Conservation (phyloP, 2,113 vertebrate genomes). For the Sisor rabdophorus region DNA sequence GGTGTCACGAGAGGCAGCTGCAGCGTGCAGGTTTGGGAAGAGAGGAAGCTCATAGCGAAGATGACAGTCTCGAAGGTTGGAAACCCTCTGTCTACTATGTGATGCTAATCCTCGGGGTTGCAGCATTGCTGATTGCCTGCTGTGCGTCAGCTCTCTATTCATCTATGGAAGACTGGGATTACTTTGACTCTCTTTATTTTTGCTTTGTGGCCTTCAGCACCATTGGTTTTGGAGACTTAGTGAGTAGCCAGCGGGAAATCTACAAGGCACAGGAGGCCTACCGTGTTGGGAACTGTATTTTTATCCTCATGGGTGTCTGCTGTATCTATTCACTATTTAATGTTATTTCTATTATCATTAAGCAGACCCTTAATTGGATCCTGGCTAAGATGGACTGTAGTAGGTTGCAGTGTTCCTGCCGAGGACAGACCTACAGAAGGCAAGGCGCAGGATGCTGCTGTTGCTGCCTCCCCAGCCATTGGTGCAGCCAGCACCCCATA, state of each 20-base stretch:
- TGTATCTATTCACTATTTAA: conserved; percentile 77
- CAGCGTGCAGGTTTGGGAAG: conserved; percentile 55
- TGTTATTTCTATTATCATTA: conserved; percentile 75
- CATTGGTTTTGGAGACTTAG: conserved; percentile 75
- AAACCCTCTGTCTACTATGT: conserved; percentile 76
- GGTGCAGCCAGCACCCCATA: conserved; percentile 42
- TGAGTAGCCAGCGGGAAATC: conserved; percentile 69
- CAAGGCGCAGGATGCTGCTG: conserved; percentile 43
- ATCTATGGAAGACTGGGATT: conserved; percentile 75
- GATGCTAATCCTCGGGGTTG: conserved; percentile 72
- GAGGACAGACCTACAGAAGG: conserved; percentile 43
- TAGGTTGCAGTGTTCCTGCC: conserved; percentile 49
- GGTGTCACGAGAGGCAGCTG: conserved; percentile 69
- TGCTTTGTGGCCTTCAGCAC: conserved; percentile 78
- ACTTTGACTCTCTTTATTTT: conserved; percentile 74
- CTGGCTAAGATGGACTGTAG: conserved; percentile 64
- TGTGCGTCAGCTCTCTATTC: conserved; percentile 72
- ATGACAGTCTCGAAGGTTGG: conserved; percentile 73
- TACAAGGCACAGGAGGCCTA: conserved; percentile 72
- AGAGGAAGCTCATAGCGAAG: conserved; percentile 55
- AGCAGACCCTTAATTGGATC: conserved; percentile 77
- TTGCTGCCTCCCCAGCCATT: conserved; percentile 54
- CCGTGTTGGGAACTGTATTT: conserved; percentile 69
- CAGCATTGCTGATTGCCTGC: conserved; percentile 70
- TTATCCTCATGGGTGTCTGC: conserved; percentile 75